Percentiles rank a stretch among this genome's conserved stretches.
Evolutionary conservation across 2,888 invertebrate species (phyloP).

Genomic region (Drosophila maculinotata): DNA sequence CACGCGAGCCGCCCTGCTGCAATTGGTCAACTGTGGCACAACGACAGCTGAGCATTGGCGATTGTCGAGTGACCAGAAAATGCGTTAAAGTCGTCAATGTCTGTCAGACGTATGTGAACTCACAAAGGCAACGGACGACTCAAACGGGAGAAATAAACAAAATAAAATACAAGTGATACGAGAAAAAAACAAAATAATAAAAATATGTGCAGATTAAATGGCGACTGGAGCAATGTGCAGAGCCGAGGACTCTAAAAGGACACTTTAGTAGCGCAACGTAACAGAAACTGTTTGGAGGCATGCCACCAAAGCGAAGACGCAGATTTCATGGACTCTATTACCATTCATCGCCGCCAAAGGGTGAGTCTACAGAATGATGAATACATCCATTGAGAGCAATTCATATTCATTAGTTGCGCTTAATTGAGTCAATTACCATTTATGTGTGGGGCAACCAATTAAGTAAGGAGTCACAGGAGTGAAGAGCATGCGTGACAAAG

Average conservation of each 20-base stretch:
- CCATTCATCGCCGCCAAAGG: constrained; percentile 85
- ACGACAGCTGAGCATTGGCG: constrained; percentile 21
- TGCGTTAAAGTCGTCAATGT: constrained; percentile 22
- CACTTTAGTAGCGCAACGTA: constrained; percentile 1
- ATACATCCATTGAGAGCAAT: constrained; percentile 40
- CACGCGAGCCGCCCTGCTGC: constrained; percentile 59
- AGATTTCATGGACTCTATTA: constrained; percentile 85
- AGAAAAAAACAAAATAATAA: not conserved
- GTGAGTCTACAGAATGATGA: constrained; percentile 74
- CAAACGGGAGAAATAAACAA: not conserved
- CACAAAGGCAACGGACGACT: constrained; percentile 49
- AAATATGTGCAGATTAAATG: constrained; percentile 45
- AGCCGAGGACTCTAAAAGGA: constrained; percentile 61
- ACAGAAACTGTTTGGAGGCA: constrained; percentile 37
- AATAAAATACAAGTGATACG: constrained; percentile 1
- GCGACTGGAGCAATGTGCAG: constrained; percentile 59
- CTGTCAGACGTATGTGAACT: constrained; percentile 70
- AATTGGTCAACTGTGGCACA: constrained; percentile 34
- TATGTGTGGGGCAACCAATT: constrained; percentile 53
- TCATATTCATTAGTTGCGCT: constrained; percentile 53
- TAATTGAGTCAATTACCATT: constrained; percentile 68
- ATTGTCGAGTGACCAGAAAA: constrained; percentile 30
- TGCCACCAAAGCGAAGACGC: constrained; percentile 84
- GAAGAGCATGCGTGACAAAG: constrained; percentile 60
- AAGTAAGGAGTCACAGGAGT: constrained; percentile 7